Conservation (phyloP, 2,113 vertebrate genomes). For the Vanacampus margaritifer region DNA sequence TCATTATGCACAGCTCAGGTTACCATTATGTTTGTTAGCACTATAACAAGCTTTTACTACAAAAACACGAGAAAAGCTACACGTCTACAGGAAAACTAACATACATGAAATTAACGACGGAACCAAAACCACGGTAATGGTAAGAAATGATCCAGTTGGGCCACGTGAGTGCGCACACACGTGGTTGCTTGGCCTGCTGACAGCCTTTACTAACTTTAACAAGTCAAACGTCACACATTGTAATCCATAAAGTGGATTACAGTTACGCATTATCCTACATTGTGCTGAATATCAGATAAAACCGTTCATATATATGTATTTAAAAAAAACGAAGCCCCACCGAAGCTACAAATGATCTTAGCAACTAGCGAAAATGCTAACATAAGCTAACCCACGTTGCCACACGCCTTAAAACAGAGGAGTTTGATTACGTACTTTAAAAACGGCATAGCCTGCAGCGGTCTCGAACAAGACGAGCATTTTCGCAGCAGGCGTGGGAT, state of each 20-base stretch:
- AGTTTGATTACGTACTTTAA: conserved; percentile 58
- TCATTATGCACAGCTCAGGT: background rate
- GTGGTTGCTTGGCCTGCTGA: conserved; percentile 48
- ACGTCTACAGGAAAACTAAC: background rate
- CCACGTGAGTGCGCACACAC: conserved; percentile 33
- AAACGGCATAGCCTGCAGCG: conserved; percentile 74
- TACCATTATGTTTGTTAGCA: background rate
- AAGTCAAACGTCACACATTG: background rate
- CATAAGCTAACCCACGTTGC: conserved; percentile 17
- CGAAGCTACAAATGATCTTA: background rate
- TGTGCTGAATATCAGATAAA: background rate
- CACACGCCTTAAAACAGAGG: background rate
- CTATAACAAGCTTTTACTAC: background rate
- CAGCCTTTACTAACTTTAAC: background rate
- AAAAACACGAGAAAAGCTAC: background rate
- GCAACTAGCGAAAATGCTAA: conserved; percentile 20
- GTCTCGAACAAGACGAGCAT: conserved; percentile 77
- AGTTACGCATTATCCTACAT: background rate
- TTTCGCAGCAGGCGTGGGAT: conserved; percentile 14
- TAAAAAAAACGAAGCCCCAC: no score
- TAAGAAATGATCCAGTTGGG: background rate
- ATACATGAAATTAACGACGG: background rate
- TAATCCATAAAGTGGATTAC: background rate
- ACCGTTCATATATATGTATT: background rate
- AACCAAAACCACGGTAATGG: background rate